These are phyloP conservation scores for Chaetoderma sp. DNA, from an alignment of 2,888 invertebrate species.

Conservation along the genomic window DNA sequence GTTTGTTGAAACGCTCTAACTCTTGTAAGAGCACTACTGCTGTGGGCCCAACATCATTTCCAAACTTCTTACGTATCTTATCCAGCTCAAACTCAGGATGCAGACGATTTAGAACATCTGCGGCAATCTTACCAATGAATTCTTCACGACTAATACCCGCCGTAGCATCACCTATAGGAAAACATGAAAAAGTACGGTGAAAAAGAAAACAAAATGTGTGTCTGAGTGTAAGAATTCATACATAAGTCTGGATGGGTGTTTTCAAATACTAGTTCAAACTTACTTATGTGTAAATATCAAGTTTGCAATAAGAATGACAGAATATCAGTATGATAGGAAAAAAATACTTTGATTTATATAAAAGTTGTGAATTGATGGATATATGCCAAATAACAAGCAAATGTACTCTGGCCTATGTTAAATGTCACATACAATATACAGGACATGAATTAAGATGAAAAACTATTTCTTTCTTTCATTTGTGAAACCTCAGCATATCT, in stretches of 20 bases:
- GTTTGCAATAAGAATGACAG: too few species aligned
- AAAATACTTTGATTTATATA: too few species aligned
- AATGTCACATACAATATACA: too few species aligned
- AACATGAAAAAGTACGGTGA: neutral
- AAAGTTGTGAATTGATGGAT: too few species aligned
- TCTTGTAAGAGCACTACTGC: slow-evolving; percentile 89
- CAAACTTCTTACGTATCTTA: slow-evolving; percentile 83
- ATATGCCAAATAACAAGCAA: too few species aligned
- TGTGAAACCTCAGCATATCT: too few species aligned
- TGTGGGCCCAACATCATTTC: slow-evolving; percentile 84
- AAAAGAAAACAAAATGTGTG: neutral
- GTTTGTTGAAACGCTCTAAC: slow-evolving; percentile 86
- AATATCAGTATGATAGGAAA: too few species aligned
- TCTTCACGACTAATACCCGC: slow-evolving; percentile 86
- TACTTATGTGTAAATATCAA: too few species aligned
- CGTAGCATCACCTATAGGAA: slow-evolving; percentile 75
- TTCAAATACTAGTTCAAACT: too few species aligned
- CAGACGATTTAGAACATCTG: slow-evolving; percentile 82
- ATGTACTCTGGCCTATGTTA: too few species aligned
- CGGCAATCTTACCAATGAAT: slow-evolving; percentile 83
- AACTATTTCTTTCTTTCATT: too few species aligned
- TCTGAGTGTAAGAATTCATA: neutral
- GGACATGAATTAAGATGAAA: too few species aligned
- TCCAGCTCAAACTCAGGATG: slow-evolving; percentile 84
- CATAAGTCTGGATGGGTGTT: neutral